These are phyloP conservation scores for Parascotia fuliginaria DNA, from an alignment of 2,888 invertebrate genomes.

Conservation along the genomic window DNA sequence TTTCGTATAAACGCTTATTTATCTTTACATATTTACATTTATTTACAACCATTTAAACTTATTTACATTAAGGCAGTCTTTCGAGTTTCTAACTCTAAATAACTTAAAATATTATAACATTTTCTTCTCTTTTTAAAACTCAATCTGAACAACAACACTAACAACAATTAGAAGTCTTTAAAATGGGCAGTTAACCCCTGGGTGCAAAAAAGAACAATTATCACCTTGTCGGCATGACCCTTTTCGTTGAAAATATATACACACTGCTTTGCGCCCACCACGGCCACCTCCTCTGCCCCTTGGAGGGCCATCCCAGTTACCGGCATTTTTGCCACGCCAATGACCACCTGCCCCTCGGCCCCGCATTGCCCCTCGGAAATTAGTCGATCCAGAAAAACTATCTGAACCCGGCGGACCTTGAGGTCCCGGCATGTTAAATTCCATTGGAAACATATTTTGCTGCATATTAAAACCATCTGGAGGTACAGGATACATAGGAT, in stretches of 20 bases:
- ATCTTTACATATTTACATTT: constrained; percentile 41
- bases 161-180: constrained; percentile 34
- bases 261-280: constrained; percentile 86
- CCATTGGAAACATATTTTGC: constrained; percentile 81
- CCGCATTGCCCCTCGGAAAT: constrained; percentile 84
- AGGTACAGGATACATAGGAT: constrained; percentile 46
- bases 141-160: constrained; percentile 2
- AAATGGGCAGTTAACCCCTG: constrained; percentile 87
- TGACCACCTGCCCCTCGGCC: constrained; percentile 81
- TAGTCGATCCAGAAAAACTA: constrained; percentile 69
- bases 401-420: constrained; percentile 67
- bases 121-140: constrained; percentile 8
- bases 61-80: constrained; percentile 45
- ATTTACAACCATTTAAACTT: constrained; percentile 26
- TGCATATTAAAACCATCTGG: constrained; percentile 78
- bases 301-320: constrained; percentile 78
- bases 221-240: constrained; percentile 94
- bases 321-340: constrained; percentile 79
- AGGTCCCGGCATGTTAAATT: constrained; percentile 79
- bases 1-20: constrained; percentile 41
- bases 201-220: constrained; percentile 93
- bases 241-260: constrained; percentile 92
- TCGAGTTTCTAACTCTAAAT: constrained; percentile 41
- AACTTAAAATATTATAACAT: constrained; percentile 12
- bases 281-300: constrained; percentile 81